Conservation (phyloP, 2,888 invertebrate species). For the Alviniconcha strummeri region DNA sequence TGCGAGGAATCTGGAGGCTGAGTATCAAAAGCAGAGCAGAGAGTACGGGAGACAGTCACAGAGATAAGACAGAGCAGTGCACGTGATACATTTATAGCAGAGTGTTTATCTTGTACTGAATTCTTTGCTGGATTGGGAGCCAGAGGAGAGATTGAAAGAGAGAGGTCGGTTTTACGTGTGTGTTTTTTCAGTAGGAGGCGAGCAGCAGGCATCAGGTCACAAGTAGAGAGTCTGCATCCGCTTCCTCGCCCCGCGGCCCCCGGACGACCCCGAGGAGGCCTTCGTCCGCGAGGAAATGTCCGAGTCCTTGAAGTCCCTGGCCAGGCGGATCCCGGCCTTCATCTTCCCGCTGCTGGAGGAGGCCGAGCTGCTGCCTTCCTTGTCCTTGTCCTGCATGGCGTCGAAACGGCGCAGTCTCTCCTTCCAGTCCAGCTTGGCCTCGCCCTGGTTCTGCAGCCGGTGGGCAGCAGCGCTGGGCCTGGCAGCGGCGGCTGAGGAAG, state of each 20-base stretch:
- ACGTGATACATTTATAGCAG: too few species aligned
- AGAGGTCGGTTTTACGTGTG: neutral
- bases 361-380: slow-evolving; percentile 26
- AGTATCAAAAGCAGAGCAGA: too few species aligned
- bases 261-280: slow-evolving; percentile 33
- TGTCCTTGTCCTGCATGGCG: slow-evolving; percentile 15
- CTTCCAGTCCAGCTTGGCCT: slow-evolving; percentile 31
- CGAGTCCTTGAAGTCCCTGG: slow-evolving; percentile 46
- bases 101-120: too few species aligned
- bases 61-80: too few species aligned
- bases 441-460: neutral
- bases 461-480: neutral
- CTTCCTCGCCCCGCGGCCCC: slow-evolving; percentile 31
- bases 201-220: too few species aligned
- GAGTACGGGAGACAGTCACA: too few species aligned
- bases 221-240: slow-evolving; percentile 45
- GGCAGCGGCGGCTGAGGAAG: neutral
- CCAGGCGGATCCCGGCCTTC: slow-evolving; percentile 29
- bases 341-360: slow-evolving; percentile 38
- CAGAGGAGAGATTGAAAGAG: neutral
- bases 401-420: slow-evolving; percentile 28
- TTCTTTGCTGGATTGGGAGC: neutral
- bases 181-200: too few species aligned
- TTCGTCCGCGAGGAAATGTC: slow-evolving; percentile 44
- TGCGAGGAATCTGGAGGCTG: too few species aligned